phyloP scores from a whole-genome alignment of 2,888 invertebrate genomes.

The Callimorpha dominula region DNA sequence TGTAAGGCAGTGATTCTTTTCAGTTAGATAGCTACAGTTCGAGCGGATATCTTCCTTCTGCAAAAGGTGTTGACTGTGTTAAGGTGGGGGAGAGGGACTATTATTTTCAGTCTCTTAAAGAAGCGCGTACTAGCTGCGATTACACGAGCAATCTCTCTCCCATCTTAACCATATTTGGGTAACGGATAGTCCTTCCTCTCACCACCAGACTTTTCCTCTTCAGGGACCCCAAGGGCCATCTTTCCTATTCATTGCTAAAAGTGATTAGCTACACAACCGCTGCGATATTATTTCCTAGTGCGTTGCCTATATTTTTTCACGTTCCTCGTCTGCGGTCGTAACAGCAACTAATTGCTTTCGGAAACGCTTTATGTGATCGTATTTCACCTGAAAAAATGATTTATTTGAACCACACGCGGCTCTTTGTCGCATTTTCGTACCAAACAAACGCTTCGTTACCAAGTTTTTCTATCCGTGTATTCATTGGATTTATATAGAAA shows the following conservation, averaged over 20 bases:
- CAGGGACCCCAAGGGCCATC: background rate
- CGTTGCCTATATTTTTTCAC: conserved; percentile 66
- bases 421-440: conserved; percentile 71
- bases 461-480: conserved; percentile 28
- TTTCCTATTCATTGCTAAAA: background rate
- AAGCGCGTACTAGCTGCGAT: too few species aligned
- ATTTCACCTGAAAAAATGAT: conserved; percentile 85
- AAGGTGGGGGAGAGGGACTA: too few species aligned
- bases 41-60: too few species aligned
- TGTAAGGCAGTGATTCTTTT: too few species aligned
- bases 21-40: too few species aligned
- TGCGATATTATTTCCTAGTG: conserved; percentile 47
- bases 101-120: too few species aligned
- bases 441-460: conserved; percentile 48
- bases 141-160: too few species aligned
- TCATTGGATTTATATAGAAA: conserved; percentile 10
- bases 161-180: too few species aligned
- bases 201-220: too few species aligned
- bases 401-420: conserved; percentile 71
- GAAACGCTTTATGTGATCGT: conserved; percentile 85
- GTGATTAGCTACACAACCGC: conserved; percentile 9
- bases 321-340: conserved; percentile 77
- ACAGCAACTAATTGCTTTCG: conserved; percentile 85
- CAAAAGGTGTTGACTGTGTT: too few species aligned
- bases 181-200: too few species aligned